Evolutionary conservation across 2,113 vertebrate species (phyloP).

Genomic region (Phylloscopus trochiloides): DNA sequence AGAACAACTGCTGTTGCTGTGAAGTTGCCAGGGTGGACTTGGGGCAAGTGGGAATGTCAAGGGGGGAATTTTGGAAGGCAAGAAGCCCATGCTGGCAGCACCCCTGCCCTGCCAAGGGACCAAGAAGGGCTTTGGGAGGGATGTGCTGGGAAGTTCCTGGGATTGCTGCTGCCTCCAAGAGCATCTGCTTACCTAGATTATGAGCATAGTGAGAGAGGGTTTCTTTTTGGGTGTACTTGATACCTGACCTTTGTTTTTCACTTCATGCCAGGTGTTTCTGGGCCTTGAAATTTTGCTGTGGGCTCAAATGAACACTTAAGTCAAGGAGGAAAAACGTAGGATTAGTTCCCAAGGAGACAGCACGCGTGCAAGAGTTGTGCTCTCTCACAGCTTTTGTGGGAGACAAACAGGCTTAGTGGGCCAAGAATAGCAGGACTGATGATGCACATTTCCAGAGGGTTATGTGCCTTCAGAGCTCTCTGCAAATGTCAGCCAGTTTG

Average conservation of each 20-base stretch:
- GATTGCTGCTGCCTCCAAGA: neutral
- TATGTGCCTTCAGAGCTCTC: constrained; percentile 6
- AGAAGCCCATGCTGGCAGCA: neutral
- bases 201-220: neutral
- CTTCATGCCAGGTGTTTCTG: neutral
- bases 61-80: neutral
- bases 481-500: neutral
- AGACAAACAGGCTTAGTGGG: neutral
- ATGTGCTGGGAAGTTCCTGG: neutral
- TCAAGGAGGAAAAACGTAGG: neutral
- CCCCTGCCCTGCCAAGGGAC: neutral
- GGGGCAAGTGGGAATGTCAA: neutral
- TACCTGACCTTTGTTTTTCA: neutral
- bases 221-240: neutral
- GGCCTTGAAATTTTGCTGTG: neutral
- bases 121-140: neutral
- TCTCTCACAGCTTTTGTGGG: neutral
- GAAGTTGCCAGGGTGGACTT: neutral
- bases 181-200: neutral
- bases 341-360: neutral
- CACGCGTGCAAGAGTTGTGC: neutral
- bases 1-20: neutral
- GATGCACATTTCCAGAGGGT: neutral
- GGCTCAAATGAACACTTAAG: neutral
- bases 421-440: neutral